These are phyloP conservation scores for Neotragus moschatus DNA, from an alignment of 2,113 vertebrate species.

Conservation along the genomic window DNA sequence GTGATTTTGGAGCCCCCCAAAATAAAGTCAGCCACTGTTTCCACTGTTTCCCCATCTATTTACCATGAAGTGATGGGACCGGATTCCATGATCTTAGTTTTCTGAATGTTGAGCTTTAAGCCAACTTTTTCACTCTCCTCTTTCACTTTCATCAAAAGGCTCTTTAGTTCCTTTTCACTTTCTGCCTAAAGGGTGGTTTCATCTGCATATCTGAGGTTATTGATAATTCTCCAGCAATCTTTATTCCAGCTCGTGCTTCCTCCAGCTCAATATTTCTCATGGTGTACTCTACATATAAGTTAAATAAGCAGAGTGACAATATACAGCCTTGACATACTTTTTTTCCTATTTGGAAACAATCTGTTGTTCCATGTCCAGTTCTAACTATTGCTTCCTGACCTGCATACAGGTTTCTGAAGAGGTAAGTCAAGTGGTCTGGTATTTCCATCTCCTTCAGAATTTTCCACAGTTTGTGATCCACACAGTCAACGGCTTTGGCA, in stretches of 20 bases:
- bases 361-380: too few species aligned
- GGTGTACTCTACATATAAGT: too few species aligned
- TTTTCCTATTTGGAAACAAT: too few species aligned
- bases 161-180: neutral
- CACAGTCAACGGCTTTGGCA: too few species aligned
- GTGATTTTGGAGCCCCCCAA: neutral
- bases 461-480: neutral
- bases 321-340: too few species aligned
- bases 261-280: too few species aligned
- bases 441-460: neutral
- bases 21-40: neutral
- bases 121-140: neutral
- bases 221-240: neutral
- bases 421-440: neutral
- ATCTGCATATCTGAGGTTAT: neutral
- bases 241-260: neutral
- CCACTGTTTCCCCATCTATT: neutral
- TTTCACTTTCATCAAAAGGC: neutral
- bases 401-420: neutral
- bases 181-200: neutral
- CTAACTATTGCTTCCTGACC: neutral
- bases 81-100: neutral
- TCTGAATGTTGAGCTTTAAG: neutral
- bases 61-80: neutral
- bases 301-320: too few species aligned